phyloP scores from a whole-genome alignment of 2,888 invertebrate species.

The Pilophorus perplexus region DNA sequence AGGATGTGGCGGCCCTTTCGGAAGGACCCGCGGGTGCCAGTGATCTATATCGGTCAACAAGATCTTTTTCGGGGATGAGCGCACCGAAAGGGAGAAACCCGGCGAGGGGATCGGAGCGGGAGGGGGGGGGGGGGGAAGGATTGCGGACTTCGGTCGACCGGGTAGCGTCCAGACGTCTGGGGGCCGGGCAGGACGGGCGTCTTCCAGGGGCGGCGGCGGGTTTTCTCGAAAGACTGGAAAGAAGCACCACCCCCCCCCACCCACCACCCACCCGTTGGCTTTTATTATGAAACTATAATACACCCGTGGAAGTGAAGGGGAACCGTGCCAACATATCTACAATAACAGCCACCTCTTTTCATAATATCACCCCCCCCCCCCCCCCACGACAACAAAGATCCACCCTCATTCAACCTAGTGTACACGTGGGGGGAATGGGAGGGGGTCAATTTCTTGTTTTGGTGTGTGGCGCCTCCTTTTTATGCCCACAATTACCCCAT shows the following conservation, averaged over 20 bases:
- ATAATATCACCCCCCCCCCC: constrained; percentile 32
- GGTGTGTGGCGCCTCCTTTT: constrained; percentile 37
- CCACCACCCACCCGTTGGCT: not conserved
- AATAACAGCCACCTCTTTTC: constrained; percentile 40
- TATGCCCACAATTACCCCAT: constrained; percentile 34
- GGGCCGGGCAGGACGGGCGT: constrained; percentile 26
- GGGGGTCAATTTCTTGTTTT: constrained; percentile 38
- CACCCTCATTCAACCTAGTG: too few species aligned
- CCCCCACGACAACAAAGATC: not conserved
- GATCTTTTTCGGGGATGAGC: too few species aligned
- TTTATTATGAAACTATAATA: constrained; percentile 40
- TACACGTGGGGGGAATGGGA: too few species aligned
- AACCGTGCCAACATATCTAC: constrained; percentile 40
- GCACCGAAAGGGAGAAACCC: too few species aligned
- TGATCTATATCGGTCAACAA: constrained; percentile 18
- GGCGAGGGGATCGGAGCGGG: too few species aligned
- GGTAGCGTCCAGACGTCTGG: constrained; percentile 30
- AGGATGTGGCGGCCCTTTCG: too few species aligned
- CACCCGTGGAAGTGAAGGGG: not conserved
- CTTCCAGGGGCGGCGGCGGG: constrained; percentile 9
- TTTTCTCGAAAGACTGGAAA: constrained; percentile 6
- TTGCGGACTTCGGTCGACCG: constrained; percentile 17
- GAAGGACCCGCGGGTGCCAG: not conserved
- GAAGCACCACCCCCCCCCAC: not conserved
- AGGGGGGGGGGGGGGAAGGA: not conserved